Conservation (phyloP, 2,113 vertebrate species). For the Mesocricetus auratus region DNA sequence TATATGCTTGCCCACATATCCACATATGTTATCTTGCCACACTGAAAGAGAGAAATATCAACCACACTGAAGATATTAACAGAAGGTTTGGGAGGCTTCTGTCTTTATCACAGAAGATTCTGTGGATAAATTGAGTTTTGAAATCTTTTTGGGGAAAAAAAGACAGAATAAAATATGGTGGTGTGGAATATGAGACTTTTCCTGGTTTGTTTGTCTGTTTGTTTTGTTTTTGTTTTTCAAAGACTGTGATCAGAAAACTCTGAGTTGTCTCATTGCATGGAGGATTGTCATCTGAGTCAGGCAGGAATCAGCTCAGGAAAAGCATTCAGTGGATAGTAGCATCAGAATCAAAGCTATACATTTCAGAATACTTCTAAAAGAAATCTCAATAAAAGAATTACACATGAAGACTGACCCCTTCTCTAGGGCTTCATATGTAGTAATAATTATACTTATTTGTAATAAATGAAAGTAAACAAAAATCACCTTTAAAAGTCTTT, state of each 20-base stretch:
- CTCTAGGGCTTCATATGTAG: not conserved
- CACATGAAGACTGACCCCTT: not conserved
- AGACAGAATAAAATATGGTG: constrained; percentile 62
- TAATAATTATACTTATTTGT: not conserved
- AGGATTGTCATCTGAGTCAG: not conserved
- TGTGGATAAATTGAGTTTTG: constrained; percentile 71
- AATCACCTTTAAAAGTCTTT: not conserved
- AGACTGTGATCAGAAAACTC: not conserved
- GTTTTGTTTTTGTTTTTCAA: not conserved
- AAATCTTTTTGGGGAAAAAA: constrained; percentile 59
- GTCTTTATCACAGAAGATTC: constrained; percentile 50
- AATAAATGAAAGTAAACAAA: constrained; percentile 4
- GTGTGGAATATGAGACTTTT: not conserved
- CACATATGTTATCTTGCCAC: constrained; percentile 71
- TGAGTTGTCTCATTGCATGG: not conserved
- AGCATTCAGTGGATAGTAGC: too few species aligned
- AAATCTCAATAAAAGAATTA: not conserved
- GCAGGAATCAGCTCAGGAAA: not conserved
- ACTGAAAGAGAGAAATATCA: constrained; percentile 76
- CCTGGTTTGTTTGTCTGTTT: too few species aligned
- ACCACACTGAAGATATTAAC: constrained; percentile 77
- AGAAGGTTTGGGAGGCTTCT: constrained; percentile 77
- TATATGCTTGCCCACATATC: constrained; percentile 75
- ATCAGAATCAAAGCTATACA: not conserved
- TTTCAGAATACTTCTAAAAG: not conserved